These are phyloP conservation scores for Gasterosteus nipponicus DNA, from an alignment of 2,113 vertebrate genomes.

Conservation along the genomic window DNA sequence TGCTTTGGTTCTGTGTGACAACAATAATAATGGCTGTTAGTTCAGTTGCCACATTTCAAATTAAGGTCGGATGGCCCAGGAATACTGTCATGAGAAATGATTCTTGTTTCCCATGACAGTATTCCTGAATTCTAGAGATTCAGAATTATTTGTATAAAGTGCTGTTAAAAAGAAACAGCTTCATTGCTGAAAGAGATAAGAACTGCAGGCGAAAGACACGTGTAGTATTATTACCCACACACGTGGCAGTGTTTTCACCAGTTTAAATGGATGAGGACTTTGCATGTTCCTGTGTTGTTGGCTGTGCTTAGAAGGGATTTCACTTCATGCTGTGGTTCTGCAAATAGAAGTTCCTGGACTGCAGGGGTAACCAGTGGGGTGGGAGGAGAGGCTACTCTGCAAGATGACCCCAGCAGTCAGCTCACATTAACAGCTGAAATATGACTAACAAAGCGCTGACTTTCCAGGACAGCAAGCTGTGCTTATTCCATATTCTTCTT, in stretches of 20 bases:
- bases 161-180: slow-evolving; percentile 25
- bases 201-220: slow-evolving; percentile 22
- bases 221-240: not conserved
- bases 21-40: slow-evolving; percentile 49
- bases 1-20: slow-evolving; percentile 54
- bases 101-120: slow-evolving; percentile 40
- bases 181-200: slow-evolving; percentile 29
- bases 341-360: slow-evolving; percentile 73
- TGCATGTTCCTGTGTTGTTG: slow-evolving; percentile 42
- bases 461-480: slow-evolving; percentile 65
- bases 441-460: slow-evolving; percentile 70
- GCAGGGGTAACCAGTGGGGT: slow-evolving; percentile 72
- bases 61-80: slow-evolving; percentile 25
- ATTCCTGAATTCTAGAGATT: too few relatives aligned
- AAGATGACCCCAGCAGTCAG: slow-evolving; percentile 76
- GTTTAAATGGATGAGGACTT: slow-evolving; percentile 35
- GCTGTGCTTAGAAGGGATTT: slow-evolving; percentile 57
- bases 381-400: slow-evolving; percentile 57
- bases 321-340: slow-evolving; percentile 67
- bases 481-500: slow-evolving; percentile 43
- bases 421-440: slow-evolving; percentile 75
- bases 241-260: slow-evolving; percentile 20
- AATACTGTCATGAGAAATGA: slow-evolving; percentile 43
- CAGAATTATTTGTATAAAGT: slow-evolving; percentile 21
- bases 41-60: slow-evolving; percentile 41